Conservation (phyloP, 2,797 vertebrate species). For the Sebastes umbrosus region DNA sequence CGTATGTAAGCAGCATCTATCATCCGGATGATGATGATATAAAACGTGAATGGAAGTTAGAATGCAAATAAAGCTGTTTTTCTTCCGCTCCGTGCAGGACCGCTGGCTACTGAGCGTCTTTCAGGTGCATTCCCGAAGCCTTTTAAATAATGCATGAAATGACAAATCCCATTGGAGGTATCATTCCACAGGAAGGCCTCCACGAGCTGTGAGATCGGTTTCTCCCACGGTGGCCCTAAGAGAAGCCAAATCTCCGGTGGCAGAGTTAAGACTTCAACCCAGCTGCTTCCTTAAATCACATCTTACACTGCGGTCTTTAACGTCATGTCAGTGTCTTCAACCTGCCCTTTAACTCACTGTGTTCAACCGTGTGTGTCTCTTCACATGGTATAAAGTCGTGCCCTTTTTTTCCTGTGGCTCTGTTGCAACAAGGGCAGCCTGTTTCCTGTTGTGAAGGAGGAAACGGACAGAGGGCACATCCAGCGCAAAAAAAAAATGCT, state of each 20-base stretch:
- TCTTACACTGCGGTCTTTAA: neutral
- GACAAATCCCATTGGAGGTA: slow-evolving; percentile 68
- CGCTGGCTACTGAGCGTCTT: slow-evolving; percentile 32
- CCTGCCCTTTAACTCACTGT: neutral
- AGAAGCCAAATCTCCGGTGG: slow-evolving; percentile 34
- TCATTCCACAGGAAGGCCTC: slow-evolving; percentile 62
- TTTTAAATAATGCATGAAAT: slow-evolving; percentile 77
- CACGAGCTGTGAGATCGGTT: slow-evolving; percentile 36
- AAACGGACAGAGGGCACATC: slow-evolving; percentile 40
- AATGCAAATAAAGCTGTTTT: slow-evolving; percentile 11
- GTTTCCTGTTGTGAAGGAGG: slow-evolving; percentile 72
- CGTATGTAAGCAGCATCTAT: neutral
- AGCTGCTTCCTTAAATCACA: slow-evolving; percentile 29
- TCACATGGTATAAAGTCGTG: neutral
- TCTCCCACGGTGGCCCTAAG: slow-evolving; percentile 13
- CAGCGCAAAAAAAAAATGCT: slow-evolving; percentile 43
- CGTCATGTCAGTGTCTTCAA: slow-evolving; percentile 2
- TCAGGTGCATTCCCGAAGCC: slow-evolving; percentile 61
- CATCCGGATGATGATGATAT: slow-evolving; percentile 5
- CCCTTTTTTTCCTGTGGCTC: slow-evolving; percentile 17
- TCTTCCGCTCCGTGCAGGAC: slow-evolving; percentile 25
- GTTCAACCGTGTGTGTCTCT: neutral
- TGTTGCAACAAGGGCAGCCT: slow-evolving; percentile 49
- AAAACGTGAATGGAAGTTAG: neutral
- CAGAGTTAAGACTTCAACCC: slow-evolving; percentile 34